Evolutionary conservation across 2,113 vertebrate species (phyloP).

Genomic region (Rynchops niger): DNA sequence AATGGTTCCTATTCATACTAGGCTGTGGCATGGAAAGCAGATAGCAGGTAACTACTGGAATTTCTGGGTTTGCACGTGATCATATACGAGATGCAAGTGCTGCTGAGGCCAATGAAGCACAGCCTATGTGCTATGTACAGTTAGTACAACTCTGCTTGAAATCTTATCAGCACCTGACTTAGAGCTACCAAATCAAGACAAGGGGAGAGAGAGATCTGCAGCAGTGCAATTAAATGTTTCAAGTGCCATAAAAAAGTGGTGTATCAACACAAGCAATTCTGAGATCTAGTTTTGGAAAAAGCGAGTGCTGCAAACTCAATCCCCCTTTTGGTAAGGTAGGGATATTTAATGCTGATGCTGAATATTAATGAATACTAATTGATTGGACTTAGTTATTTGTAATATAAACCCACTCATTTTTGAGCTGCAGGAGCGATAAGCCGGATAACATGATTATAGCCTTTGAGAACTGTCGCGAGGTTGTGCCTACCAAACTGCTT

Average conservation of each 20-base stretch:
- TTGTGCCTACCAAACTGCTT: neutral
- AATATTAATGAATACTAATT: constrained; percentile 4
- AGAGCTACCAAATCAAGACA: neutral
- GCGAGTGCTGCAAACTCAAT: neutral
- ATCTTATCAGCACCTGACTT: neutral
- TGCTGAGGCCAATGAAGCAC: neutral
- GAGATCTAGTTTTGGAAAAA: neutral
- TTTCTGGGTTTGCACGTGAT: neutral
- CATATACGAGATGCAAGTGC: rapidly evolving
- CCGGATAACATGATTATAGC: neutral
- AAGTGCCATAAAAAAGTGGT: neutral
- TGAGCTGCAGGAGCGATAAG: neutral
- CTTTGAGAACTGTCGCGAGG: neutral
- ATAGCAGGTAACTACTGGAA: neutral
- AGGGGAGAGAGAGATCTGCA: neutral
- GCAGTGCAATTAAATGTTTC: neutral
- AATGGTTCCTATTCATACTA: neutral
- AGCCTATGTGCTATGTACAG: neutral
- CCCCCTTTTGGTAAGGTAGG: neutral
- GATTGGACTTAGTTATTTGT: neutral
- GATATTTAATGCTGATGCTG: neutral
- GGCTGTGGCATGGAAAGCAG: neutral
- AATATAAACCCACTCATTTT: neutral
- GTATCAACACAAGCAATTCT: neutral
- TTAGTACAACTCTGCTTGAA: neutral